Conservation (phyloP, 2,797 vertebrate species). For the Semotilus atromaculatus region DNA sequence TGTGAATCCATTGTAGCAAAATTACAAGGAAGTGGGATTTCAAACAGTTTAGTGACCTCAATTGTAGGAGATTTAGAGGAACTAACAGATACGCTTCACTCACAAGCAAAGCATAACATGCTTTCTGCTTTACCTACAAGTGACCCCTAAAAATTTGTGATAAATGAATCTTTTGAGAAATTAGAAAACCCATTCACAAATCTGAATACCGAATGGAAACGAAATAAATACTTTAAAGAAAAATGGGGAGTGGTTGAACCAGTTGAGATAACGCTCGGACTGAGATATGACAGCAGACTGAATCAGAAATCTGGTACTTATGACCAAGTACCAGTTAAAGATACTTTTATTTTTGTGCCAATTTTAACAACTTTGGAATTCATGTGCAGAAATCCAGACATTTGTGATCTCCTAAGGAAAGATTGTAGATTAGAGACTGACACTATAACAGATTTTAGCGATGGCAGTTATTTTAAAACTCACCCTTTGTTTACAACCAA, state of each 20-base stretch:
- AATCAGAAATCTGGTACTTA: too few species aligned
- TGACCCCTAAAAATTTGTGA: slow-evolving; percentile 43
- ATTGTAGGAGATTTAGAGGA: slow-evolving; percentile 58
- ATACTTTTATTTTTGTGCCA: too few species aligned
- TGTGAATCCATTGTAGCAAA: slow-evolving; percentile 55
- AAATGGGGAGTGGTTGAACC: slow-evolving; percentile 60
- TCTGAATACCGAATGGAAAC: slow-evolving; percentile 59
- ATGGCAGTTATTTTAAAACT: too few species aligned
- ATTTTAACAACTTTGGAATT: too few species aligned
- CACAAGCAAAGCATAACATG: slow-evolving; percentile 47
- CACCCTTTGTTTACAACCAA: too few species aligned
- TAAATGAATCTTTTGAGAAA: slow-evolving; percentile 52
- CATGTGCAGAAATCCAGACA: slow-evolving; percentile 15
- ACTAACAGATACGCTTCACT: slow-evolving; percentile 53
- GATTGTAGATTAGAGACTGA: too few species aligned
- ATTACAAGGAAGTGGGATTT: slow-evolving; percentile 56
- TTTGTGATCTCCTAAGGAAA: slow-evolving; percentile 55
- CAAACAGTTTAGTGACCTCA: slow-evolving; percentile 56
- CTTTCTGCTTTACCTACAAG: slow-evolving; percentile 50
- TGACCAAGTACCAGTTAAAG: too few species aligned
- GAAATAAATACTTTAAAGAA: slow-evolving; percentile 58
- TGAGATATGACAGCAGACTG: too few species aligned
- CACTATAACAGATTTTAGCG: too few species aligned
- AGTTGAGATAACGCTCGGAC: slow-evolving; percentile 26
- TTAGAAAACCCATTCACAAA: slow-evolving; percentile 59